These are phyloP conservation scores for Atherix ibis DNA, from an alignment of 2,888 invertebrate species.

Conservation along the genomic window DNA sequence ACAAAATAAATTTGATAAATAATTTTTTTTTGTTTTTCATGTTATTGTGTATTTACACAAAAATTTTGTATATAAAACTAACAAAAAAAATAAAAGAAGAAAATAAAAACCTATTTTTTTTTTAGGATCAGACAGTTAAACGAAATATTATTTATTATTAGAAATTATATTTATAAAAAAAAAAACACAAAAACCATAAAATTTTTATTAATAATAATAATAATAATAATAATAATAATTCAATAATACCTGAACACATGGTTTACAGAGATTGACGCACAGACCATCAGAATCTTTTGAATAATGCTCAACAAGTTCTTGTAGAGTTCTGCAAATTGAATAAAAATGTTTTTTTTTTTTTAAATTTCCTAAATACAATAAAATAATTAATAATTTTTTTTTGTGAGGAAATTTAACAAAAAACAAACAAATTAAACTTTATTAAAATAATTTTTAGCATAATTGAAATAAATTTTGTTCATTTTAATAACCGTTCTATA, in stretches of 20 bases:
- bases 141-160: too few species aligned
- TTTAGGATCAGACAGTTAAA: not conserved
- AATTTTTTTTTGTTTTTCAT: too few species aligned
- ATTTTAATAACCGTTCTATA: too few species aligned
- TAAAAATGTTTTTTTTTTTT: conserved; percentile 1
- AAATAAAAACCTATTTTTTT: too few species aligned
- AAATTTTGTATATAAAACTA: too few species aligned
- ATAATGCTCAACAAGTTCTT: conserved; percentile 96
- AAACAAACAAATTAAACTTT: not conserved
- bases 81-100: conserved; percentile 1
- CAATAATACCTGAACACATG: conserved; percentile 69
- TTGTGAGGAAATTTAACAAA: not conserved
- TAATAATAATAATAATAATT: not conserved
- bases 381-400: not conserved
- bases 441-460: not conserved
- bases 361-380: too few species aligned
- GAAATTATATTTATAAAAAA: not conserved
- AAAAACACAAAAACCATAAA: conserved; percentile 1
- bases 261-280: conserved; percentile 91
- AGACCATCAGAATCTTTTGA: conserved; percentile 95
- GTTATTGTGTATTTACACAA: too few species aligned
- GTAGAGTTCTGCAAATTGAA: conserved; percentile 51
- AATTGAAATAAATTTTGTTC: too few species aligned
- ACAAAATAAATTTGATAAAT: not conserved
- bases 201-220: conserved; percentile 3